Conservation (phyloP, 35 echinoderm and acorn worm genomes). For the Holothuria glaberrima region DNA sequence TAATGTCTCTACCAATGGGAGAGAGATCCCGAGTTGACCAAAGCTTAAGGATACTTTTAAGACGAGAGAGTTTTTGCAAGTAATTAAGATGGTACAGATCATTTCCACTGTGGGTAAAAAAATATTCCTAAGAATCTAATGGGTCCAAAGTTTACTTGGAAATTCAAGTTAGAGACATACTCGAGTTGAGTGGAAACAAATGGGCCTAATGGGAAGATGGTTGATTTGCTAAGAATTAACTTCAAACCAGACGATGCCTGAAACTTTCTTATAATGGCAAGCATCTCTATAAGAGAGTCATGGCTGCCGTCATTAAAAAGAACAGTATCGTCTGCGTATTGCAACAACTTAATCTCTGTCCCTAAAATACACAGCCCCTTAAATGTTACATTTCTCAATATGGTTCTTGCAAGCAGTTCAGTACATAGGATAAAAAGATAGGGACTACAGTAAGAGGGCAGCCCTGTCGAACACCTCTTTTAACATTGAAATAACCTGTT, state of each 20-base stretch:
- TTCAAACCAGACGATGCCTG: slow-evolving; percentile 10
- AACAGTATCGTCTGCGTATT: slow-evolving; percentile 34
- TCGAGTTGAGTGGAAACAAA: neutral
- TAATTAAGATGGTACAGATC: slow-evolving; percentile 14
- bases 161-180: neutral
- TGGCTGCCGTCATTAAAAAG: neutral
- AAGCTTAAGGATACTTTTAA: neutral
- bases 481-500: slow-evolving; percentile 23
- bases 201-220: neutral
- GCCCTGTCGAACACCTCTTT: slow-evolving; percentile 14
- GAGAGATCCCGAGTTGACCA: neutral
- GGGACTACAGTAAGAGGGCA: slow-evolving; percentile 16
- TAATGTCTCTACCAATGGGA: neutral
- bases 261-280: neutral
- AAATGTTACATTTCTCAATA: neutral
- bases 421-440: slow-evolving; percentile 37
- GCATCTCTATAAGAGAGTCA: neutral
- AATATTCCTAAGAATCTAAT: slow-evolving; percentile 7
- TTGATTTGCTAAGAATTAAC: neutral
- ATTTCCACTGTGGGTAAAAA: neutral
- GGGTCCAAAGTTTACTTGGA: neutral
- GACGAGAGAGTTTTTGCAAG: slow-evolving; percentile 17
- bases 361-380: neutral
- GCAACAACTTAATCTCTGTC: slow-evolving; percentile 9
- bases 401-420: neutral